These are phyloP conservation scores for Callosobruchus maculatus DNA, from an alignment of 2,888 invertebrate species.

Conservation along the genomic window DNA sequence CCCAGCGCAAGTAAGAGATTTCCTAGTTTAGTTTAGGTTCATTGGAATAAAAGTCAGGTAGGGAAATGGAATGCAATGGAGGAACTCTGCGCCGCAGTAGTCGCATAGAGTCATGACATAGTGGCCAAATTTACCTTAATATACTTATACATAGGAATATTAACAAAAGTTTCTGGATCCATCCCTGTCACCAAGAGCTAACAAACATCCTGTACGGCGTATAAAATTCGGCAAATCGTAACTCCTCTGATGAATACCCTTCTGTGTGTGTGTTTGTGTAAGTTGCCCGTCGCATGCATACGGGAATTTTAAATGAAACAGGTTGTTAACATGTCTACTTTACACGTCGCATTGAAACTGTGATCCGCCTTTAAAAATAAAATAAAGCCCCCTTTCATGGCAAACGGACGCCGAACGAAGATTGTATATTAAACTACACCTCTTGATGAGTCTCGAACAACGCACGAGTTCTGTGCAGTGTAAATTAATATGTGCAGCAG, in stretches of 20 bases:
- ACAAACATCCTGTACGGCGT: neutral
- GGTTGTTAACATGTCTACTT: conserved; percentile 37
- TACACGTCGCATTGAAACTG: conserved; percentile 33
- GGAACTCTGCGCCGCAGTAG: no score
- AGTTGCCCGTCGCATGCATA: conserved; percentile 10
- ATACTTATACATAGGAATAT: no score
- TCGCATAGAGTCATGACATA: no score
- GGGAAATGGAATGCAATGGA: no score
- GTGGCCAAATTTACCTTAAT: no score
- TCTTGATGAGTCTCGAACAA: neutral
- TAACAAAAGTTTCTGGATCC: neutral
- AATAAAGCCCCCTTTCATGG: conserved; percentile 22
- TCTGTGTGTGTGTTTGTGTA: conserved; percentile 13
- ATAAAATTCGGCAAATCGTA: conserved; percentile 16
- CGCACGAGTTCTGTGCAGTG: conserved; percentile 1
- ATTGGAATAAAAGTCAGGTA: no score
- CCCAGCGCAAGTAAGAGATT: no score
- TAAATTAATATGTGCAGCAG: conserved; percentile 1
- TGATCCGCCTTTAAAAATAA: conserved; percentile 32
- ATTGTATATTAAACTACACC: conserved; percentile 28
- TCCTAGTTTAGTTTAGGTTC: no score
- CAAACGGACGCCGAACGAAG: conserved; percentile 23
- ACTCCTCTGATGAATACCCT: conserved; percentile 16
- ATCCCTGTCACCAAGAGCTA: neutral
- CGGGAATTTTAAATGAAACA: conserved; percentile 37